phyloP scores from a whole-genome alignment of 2,888 invertebrate species.

The Aphelenchoides bicaudatus region DNA sequence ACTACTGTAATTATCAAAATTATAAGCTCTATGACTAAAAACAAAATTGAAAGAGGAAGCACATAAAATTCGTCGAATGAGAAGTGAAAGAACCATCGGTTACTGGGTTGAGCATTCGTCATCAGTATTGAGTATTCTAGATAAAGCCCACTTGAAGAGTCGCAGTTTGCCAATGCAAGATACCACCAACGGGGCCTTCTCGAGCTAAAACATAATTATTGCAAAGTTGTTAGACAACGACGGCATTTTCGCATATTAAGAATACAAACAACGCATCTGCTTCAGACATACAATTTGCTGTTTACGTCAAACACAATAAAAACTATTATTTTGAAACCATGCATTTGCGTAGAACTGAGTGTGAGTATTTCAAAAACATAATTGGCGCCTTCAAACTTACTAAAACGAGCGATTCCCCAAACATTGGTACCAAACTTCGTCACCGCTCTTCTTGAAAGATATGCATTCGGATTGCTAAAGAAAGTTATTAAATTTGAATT shows the following conservation, averaged over 20 bases:
- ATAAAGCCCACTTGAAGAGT: conserved; percentile 61
- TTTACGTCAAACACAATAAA: conserved; percentile 12
- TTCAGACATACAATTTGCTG: conserved; percentile 13
- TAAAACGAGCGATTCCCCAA: conserved; percentile 38
- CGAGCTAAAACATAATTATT: conserved; percentile 64
- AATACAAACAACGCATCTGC: conserved; percentile 6
- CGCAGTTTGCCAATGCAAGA: conserved; percentile 72
- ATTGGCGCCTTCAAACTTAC: conserved; percentile 27
- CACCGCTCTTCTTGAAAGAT: conserved; percentile 15
- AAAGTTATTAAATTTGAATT: too few relatives aligned
- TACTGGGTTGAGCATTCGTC: conserved; percentile 77
- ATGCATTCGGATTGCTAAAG: too few relatives aligned
- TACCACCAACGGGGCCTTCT: conserved; percentile 90
- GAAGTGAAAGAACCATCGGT: conserved; percentile 82
- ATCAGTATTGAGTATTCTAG: conserved; percentile 77
- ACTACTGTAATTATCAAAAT: conserved; percentile 73
- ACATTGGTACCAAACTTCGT: conserved; percentile 35
- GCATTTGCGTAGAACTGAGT: too few relatives aligned
- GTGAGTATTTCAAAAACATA: too few relatives aligned
- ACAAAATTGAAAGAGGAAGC: conserved; percentile 73
- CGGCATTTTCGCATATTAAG: neutral
- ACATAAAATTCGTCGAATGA: conserved; percentile 86
- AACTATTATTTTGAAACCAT: too few relatives aligned
- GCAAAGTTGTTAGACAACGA: neutral
- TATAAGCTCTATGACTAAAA: conserved; percentile 72